These are phyloP conservation scores for Clunio marinus DNA, from an alignment of 2,888 invertebrate genomes.

Conservation along the genomic window DNA sequence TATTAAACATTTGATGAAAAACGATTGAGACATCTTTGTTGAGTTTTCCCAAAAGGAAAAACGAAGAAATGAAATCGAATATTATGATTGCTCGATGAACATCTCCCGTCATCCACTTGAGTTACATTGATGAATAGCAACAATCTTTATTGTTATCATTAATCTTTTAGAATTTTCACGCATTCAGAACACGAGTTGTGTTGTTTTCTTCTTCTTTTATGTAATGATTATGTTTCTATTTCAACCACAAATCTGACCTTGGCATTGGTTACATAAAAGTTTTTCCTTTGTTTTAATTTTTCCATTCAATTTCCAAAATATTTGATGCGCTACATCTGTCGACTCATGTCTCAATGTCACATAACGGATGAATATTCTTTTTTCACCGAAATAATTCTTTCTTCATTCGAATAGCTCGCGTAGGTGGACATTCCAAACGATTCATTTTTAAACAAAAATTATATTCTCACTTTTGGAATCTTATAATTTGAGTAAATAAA, in stretches of 20 bases:
- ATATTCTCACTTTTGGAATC: not conserved
- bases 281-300: slow-evolving; percentile 5
- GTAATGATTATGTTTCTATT: not conserved
- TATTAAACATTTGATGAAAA: too few relatives aligned
- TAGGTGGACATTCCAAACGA: not conserved
- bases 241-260: slow-evolving; percentile 1
- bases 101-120: not conserved
- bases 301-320: not conserved
- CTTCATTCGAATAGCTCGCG: not conserved
- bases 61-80: too few relatives aligned
- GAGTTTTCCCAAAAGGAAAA: too few relatives aligned
- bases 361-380: not conserved
- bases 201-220: not conserved
- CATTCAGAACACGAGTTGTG: not conserved
- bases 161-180: not conserved
- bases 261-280: slow-evolving; percentile 29
- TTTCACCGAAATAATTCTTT: not conserved
- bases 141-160: not conserved
- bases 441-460: not conserved
- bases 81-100: too few relatives aligned
- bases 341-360: not conserved
- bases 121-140: slow-evolving; percentile 3
- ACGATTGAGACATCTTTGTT: too few relatives aligned
- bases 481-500: not conserved
- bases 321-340: not conserved